Evolutionary conservation across 37 sponge, comb jelly and placozoan species (phyloP).

Genomic region (Axinella damicornis): DNA sequence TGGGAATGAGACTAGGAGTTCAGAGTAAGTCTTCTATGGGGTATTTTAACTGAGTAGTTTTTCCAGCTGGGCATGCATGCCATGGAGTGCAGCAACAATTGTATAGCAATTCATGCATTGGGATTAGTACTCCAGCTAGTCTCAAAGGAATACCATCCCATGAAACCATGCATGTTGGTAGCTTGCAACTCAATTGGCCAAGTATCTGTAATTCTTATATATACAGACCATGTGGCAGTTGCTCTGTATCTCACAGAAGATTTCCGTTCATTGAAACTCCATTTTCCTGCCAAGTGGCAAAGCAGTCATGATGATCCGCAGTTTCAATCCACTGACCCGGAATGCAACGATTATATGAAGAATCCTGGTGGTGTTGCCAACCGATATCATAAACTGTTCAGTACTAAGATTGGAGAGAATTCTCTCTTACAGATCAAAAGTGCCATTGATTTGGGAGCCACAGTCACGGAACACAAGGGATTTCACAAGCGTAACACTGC

Average conservation of each 20-base stretch:
- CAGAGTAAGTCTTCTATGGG: no score
- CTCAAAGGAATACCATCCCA: no score
- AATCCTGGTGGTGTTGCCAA: slow-evolving; percentile 37
- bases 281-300: slow-evolving; percentile 29
- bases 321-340: neutral
- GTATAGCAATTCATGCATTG: no score
- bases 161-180: no score
- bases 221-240: slow-evolving; percentile 57
- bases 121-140: no score
- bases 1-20: no score
- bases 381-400: slow-evolving; percentile 15
- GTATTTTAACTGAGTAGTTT: no score
- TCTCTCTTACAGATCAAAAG: slow-evolving; percentile 20
- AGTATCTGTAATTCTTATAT: neutral
- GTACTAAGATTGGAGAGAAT: slow-evolving; percentile 18
- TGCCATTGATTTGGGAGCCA: slow-evolving; percentile 24
- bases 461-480: slow-evolving; percentile 8
- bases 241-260: slow-evolving; percentile 15
- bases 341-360: neutral
- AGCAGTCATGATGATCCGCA: neutral
- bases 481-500: slow-evolving; percentile 30
- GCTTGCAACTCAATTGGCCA: neutral
- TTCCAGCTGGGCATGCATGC: no score
- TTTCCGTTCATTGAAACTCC: slow-evolving; percentile 23
- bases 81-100: no score